Evolutionary conservation across 2,113 vertebrate genomes (phyloP).

Genomic region (Dipodomys stephensi): DNA sequence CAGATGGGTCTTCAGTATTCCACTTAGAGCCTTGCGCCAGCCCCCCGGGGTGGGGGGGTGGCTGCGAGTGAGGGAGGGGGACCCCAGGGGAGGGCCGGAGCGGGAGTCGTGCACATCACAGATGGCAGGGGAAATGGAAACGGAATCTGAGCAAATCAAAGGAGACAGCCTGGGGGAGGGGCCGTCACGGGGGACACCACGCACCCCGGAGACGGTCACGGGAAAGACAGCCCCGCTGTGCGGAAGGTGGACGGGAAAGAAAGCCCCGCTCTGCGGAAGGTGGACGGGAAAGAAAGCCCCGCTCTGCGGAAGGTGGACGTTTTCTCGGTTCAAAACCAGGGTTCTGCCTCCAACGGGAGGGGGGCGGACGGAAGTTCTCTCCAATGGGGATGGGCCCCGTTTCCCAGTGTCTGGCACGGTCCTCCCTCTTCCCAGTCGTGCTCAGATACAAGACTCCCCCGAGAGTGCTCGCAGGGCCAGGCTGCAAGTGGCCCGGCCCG

Average conservation of each 20-base stretch:
- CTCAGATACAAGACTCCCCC: not conserved
- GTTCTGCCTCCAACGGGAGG: not conserved
- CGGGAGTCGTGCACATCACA: slow-evolving; percentile 73
- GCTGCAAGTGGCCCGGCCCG: no score
- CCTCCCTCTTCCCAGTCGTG: no score
- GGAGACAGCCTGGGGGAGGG: slow-evolving; percentile 48
- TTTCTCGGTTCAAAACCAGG: not conserved
- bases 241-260: no score
- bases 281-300: no score
- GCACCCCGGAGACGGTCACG: no score
- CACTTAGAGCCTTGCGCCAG: slow-evolving; percentile 70
- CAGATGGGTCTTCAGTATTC: slow-evolving; percentile 80
- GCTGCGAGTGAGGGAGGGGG: not conserved
- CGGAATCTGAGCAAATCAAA: slow-evolving; percentile 76
- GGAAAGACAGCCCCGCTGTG: no score
- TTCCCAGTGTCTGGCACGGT: no score
- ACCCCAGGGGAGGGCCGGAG: slow-evolving; percentile 60
- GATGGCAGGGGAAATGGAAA: slow-evolving; percentile 74
- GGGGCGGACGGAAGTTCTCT: no score
- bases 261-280: no score
- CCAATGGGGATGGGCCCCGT: no score
- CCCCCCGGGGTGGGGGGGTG: not conserved
- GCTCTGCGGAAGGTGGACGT: not conserved
- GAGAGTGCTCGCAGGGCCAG: slow-evolving; percentile 9
- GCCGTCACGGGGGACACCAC: no score